Evolutionary conservation across 2,113 vertebrate species (phyloP).

Genomic region (Chionomys nivalis): DNA sequence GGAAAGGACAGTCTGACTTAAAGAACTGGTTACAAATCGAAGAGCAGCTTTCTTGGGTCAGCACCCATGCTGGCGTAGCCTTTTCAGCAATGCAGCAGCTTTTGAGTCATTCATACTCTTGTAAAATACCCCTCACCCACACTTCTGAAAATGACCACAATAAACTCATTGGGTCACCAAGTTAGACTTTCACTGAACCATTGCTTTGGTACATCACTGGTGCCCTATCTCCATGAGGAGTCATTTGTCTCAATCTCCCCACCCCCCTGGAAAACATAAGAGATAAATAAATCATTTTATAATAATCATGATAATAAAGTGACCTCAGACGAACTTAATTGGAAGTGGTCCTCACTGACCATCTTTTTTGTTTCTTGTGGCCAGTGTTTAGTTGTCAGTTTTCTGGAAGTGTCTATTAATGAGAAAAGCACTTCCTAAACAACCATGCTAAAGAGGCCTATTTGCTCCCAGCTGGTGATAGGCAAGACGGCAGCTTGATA

Average conservation of each 20-base stretch:
- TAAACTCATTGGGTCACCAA: background rate
- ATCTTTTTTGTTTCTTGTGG: background rate
- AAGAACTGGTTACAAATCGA: background rate
- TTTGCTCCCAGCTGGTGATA: background rate
- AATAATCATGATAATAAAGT: background rate
- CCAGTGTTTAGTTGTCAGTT: background rate
- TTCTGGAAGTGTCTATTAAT: background rate
- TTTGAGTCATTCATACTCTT: too few species aligned
- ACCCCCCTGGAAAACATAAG: too few species aligned
- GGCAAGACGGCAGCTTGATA: background rate
- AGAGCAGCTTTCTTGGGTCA: background rate
- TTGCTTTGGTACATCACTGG: background rate
- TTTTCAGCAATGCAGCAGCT: background rate
- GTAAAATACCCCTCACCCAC: background rate
- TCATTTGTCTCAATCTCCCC: background rate
- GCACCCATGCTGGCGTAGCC: background rate
- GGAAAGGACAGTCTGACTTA: too few species aligned
- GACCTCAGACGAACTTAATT: background rate
- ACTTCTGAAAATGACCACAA: background rate
- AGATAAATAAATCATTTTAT: background rate
- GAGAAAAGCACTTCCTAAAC: background rate
- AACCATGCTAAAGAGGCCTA: background rate
- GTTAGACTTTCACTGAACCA: background rate
- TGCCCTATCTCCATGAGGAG: background rate
- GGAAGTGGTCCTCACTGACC: background rate